Evolutionary conservation across 1,140 invertebrate species (phyloP).

Genomic region (Drosophila pruinosa): DNA sequence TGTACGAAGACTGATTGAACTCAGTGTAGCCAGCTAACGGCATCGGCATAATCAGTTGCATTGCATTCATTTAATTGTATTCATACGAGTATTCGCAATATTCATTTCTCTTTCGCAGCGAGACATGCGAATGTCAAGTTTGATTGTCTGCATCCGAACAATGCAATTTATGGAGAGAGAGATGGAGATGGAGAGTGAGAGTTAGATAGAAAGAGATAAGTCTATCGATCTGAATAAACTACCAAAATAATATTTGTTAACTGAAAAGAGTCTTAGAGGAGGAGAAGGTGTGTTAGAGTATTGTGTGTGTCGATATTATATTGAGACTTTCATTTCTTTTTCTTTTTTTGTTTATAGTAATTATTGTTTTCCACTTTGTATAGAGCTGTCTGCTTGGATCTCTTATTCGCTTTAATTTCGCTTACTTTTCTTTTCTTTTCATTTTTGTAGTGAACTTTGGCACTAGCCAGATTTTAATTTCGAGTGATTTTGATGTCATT

Average conservation of each 20-base stretch:
- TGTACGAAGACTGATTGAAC: conserved; percentile 2
- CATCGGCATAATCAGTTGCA: conserved; percentile 1
- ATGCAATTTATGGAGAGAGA: neutral
- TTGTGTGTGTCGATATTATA: neutral
- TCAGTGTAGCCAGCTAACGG: conserved; percentile 11
- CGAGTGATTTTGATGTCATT: conserved; percentile 29
- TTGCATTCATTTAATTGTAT: conserved; percentile 17
- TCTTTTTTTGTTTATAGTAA: conserved; percentile 10
- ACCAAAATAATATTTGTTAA: neutral
- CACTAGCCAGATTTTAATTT: conserved; percentile 29
- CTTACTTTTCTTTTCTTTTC: conserved; percentile 17
- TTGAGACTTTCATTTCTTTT: conserved; percentile 22
- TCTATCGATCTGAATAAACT: neutral
- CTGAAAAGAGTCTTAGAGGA: neutral
- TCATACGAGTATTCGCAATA: neutral
- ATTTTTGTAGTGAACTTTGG: conserved; percentile 46
- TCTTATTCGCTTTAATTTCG: conserved; percentile 10
- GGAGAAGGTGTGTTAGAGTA: neutral
- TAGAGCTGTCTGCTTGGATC: neutral
- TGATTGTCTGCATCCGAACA: neutral
- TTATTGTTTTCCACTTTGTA: conserved; percentile 32
- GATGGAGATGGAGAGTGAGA: neutral
- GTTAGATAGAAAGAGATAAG: neutral
- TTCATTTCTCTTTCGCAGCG: neutral
- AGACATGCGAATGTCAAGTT: conserved; percentile 34